Evolutionary conservation across 1,140 invertebrate species (phyloP).

Genomic region (Semibalanus balanoides): DNA sequence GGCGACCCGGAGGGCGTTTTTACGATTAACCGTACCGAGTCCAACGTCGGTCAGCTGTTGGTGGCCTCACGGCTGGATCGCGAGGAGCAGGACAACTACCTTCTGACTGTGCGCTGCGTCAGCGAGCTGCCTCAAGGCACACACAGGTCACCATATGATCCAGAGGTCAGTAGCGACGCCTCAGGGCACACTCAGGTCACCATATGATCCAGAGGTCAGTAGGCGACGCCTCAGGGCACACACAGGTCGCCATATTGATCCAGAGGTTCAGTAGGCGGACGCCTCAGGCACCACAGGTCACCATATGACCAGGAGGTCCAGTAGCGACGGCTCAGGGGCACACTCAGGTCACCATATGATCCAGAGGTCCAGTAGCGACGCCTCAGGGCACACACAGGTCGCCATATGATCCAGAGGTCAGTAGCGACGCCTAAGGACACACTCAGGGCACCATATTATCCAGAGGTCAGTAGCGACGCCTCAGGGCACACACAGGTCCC

Average conservation of each 20-base stretch:
- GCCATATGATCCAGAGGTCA: background rate
- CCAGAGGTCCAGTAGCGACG: background rate
- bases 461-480: too few relatives aligned
- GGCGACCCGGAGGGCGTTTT: background rate
- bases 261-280: too few relatives aligned
- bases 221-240: too few relatives aligned
- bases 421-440: too few relatives aligned
- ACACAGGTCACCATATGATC: background rate
- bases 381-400: background rate
- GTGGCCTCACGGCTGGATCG: slow-evolving; percentile 44
- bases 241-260: too few relatives aligned
- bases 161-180: background rate
- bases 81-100: slow-evolving; percentile 58
- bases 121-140: background rate
- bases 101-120: slow-evolving; percentile 44
- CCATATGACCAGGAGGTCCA: too few relatives aligned
- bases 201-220: too few relatives aligned
- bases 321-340: too few relatives aligned
- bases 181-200: too few relatives aligned
- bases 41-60: background rate
- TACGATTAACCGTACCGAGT: background rate
- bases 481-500: too few relatives aligned
- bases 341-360: background rate
- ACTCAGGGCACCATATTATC: too few relatives aligned
- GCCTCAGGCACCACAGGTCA: too few relatives aligned